Evolutionary conservation across 1,140 invertebrate species (phyloP).

Genomic region (Augochlora pura): DNA sequence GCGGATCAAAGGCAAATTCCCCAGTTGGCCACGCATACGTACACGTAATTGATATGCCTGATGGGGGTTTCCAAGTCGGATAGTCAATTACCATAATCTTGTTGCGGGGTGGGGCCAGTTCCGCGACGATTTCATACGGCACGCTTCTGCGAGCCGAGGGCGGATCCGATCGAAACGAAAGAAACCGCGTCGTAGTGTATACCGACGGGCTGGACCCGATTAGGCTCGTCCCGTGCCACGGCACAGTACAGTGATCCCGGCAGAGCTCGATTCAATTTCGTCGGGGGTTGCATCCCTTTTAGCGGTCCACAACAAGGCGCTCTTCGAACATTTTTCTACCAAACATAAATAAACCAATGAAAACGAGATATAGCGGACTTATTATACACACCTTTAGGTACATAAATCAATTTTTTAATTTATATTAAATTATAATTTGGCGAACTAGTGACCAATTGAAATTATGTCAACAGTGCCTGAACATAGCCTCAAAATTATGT

Average conservation of each 20-base stretch:
- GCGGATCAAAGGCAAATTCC: slow-evolving; percentile 76
- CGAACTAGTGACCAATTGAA: no score
- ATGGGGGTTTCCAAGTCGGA: slow-evolving; percentile 77
- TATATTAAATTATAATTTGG: no score
- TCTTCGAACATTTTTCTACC: no score
- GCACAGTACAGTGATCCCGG: no score
- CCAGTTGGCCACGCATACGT: slow-evolving; percentile 71
- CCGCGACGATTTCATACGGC: slow-evolving; percentile 66
- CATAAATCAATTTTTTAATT: background rate
- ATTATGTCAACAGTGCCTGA: no score
- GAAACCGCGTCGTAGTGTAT: slow-evolving; percentile 44
- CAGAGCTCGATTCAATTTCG: no score
- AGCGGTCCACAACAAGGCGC: slow-evolving; percentile 33
- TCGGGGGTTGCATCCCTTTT: slow-evolving; percentile 33
- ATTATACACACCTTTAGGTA: background rate
- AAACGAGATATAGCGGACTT: no score
- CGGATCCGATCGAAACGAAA: slow-evolving; percentile 62
- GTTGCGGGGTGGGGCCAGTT: slow-evolving; percentile 63
- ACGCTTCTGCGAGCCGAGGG: slow-evolving; percentile 56
- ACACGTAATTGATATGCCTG: slow-evolving; percentile 77
- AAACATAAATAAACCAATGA: no score
- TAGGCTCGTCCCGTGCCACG: slow-evolving; percentile 35
- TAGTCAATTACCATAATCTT: slow-evolving; percentile 79
- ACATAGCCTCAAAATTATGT: no score
- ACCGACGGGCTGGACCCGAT: slow-evolving; percentile 49